These are phyloP conservation scores for Saturnia japonica DNA, from an alignment of 2,888 invertebrate genomes.

Conservation along the genomic window DNA sequence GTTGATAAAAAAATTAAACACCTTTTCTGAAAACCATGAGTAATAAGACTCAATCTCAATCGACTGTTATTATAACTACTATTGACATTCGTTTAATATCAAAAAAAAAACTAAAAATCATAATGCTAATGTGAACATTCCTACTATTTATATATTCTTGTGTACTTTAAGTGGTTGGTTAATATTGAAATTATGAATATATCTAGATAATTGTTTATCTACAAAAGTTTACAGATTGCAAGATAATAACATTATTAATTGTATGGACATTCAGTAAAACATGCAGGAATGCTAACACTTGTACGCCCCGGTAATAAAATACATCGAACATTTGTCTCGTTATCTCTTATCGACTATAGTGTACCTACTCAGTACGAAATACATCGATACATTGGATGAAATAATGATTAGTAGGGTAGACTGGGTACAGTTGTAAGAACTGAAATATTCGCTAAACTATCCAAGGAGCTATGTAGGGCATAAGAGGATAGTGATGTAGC, in stretches of 20 bases:
- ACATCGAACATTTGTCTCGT: constrained; percentile 53
- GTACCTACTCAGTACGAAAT: constrained; percentile 36
- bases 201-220: not conserved
- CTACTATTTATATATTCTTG: not conserved
- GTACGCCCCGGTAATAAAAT: constrained; percentile 67
- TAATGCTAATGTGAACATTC: not conserved
- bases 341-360: constrained; percentile 51
- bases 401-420: not conserved
- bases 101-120: not conserved
- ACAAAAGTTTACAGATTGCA: constrained; percentile 24
- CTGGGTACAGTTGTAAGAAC: too few relatives aligned
- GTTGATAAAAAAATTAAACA: too few relatives aligned
- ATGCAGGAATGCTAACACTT: constrained; percentile 46
- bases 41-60: too few relatives aligned
- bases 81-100: not conserved
- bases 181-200: not conserved
- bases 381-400: not conserved
- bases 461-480: too few relatives aligned
- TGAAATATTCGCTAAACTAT: too few relatives aligned
- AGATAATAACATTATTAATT: constrained; percentile 27
- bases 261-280: constrained; percentile 33
- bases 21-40: too few relatives aligned
- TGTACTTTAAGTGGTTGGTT: not conserved
- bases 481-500: too few relatives aligned
- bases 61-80: too few relatives aligned